Conservation (phyloP, 2,113 vertebrate species). For the Nicator chloris region DNA sequence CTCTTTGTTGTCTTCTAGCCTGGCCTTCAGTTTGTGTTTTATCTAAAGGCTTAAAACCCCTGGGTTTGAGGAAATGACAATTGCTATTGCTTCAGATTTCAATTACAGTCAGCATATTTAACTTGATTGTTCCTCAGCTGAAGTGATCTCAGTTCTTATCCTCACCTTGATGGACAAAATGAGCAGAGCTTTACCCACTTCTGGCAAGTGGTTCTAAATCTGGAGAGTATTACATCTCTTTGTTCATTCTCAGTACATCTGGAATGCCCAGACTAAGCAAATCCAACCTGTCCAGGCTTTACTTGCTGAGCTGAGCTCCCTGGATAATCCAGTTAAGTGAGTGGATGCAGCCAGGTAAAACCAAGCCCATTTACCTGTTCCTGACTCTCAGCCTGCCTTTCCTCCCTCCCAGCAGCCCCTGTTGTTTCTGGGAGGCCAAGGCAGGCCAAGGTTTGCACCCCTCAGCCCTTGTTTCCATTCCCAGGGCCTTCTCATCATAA, state of each 20-base stretch:
- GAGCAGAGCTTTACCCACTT: background rate
- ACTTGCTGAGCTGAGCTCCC: background rate
- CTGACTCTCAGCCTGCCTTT: background rate
- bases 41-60: background rate
- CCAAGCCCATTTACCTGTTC: background rate
- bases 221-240: rapidly evolving
- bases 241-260: background rate
- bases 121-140: background rate
- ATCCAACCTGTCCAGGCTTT: background rate
- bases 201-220: background rate
- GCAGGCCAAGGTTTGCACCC: background rate
- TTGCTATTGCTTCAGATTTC: background rate
- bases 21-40: background rate
- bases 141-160: background rate
- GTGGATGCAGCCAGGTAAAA: background rate
- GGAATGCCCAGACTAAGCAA: background rate
- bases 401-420: background rate
- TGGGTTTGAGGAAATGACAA: background rate
- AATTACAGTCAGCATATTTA: background rate
- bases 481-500: background rate
- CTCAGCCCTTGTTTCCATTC: background rate
- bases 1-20: background rate
- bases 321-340: background rate
- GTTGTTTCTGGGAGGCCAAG: background rate
- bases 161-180: background rate